Base-by-base conservation (phyloP, 2,888 invertebrate species). In the Pachydiplax longipennis region DNA sequence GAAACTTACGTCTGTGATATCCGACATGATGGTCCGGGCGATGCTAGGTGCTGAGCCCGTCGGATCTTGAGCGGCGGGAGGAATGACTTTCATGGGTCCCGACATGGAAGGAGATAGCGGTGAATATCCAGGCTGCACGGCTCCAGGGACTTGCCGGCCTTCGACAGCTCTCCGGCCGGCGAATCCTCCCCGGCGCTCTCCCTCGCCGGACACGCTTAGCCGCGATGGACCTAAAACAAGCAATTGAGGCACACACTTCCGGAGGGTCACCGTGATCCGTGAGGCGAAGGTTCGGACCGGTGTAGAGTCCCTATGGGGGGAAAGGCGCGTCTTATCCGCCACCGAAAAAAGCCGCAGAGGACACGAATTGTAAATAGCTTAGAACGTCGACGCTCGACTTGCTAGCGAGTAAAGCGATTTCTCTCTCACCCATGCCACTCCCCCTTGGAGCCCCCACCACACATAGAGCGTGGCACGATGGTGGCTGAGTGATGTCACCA, bases 1-100 rank as follows among this genome's bases (percentile, higher is more conserved):
- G 35, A 10, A 53, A 90, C 90, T 90, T 90, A 90, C 90, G 80
- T 90, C 90, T 25, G 90, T 53, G 44, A 80, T 48, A 53, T 90
- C 90, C 53, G 80, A 25, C 90, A 90, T 90, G 44, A 25, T 37
- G 31, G 58, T 58, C 44, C 40, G 73, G 44, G 44, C 40, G n/a
- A 22, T 40, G 90, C n/a, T 65, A n/a, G 44, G n/a, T 15, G 81
- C 81, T n/a, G 12, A 40, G 48, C 44, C 53, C 53, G 82, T 44
- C 82, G 44, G 44, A 6, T 90, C 90, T n/a, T 90, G 18, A 37
- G 73, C 90, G 73, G 44, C 73, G 31, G 40, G 48, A 31, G 44
- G 31, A 48, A 31, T 8, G 31, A 25, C 31, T 31, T 35, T 37
- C 48, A 65, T 37, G 37, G 80, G 31, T 48, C 80, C 80, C 25